Conservation (phyloP, 1,140 invertebrate species). For the Ceratina australensis region DNA sequence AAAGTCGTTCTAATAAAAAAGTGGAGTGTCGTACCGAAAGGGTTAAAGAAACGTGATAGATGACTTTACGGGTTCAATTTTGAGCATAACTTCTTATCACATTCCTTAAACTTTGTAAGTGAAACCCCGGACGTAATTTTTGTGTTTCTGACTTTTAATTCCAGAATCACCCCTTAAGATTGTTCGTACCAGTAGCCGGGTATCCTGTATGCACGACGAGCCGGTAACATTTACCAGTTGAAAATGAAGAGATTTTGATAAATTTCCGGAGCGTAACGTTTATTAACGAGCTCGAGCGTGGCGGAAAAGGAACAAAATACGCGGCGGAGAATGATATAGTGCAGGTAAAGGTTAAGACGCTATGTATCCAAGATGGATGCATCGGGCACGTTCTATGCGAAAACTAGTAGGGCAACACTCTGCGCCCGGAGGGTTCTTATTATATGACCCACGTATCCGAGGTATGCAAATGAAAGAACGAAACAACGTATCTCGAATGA, state of each 20-base stretch:
- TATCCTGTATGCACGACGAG: too few species aligned
- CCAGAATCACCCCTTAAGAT: too few species aligned
- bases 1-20: too few species aligned
- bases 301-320: conserved; percentile 9
- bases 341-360: conserved; percentile 47
- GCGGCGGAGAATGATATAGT: conserved; percentile 31
- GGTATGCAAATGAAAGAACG: conserved; percentile 55
- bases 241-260: conserved; percentile 9
- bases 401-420: conserved; percentile 52
- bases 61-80: too few species aligned
- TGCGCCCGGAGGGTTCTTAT: conserved; percentile 53
- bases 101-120: too few species aligned
- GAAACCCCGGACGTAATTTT: too few species aligned
- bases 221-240: too few species aligned
- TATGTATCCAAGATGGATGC: conserved; percentile 19
- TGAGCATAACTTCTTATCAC: too few species aligned
- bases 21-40: too few species aligned
- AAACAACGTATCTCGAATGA: conserved; percentile 55
- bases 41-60: too few species aligned
- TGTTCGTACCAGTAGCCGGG: too few species aligned
- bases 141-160: too few species aligned
- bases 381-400: conserved; percentile 39
- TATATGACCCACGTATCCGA: conserved; percentile 51
- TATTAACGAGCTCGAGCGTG: not conserved
- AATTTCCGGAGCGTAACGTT: conserved; percentile 3